These are phyloP conservation scores for Mixornis gularis DNA, from an alignment of 2,113 vertebrate genomes.

Conservation along the genomic window DNA sequence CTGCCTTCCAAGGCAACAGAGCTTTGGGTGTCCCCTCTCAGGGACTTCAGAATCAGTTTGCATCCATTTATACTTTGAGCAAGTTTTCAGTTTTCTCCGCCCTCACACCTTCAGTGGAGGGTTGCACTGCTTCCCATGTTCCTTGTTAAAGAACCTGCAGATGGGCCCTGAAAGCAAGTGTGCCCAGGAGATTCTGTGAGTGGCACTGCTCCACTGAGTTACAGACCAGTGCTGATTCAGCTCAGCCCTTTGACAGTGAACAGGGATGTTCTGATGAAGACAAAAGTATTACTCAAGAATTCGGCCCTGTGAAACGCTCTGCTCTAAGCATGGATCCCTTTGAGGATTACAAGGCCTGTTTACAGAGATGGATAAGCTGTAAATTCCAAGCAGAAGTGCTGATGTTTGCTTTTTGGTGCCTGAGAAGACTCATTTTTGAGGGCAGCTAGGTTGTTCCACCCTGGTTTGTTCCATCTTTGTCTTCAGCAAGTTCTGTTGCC, in stretches of 20 bases:
- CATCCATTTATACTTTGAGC: background rate
- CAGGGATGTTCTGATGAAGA: background rate
- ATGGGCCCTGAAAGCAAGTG: background rate
- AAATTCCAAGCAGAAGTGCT: background rate
- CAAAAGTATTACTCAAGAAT: background rate
- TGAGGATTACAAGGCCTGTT: background rate
- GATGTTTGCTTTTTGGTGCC: background rate
- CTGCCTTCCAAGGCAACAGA: background rate
- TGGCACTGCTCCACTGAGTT: background rate
- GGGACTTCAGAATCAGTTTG: background rate
- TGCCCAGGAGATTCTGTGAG: background rate
- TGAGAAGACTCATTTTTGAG: background rate
- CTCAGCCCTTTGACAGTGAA: background rate
- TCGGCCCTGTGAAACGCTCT: rapidly evolving
- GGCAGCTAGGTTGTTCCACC: background rate
- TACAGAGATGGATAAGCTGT: background rate
- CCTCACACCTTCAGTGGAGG: background rate
- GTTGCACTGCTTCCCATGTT: background rate
- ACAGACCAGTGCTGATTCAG: rapidly evolving
- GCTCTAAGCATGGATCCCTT: background rate
- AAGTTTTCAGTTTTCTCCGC: background rate
- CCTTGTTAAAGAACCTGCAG: background rate
- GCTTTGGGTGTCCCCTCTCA: background rate
- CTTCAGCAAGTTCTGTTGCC: conserved; percentile 23
- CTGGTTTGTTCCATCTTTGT: background rate